Percentiles rank a stretch among this genome's conserved stretches.
These are phyloP conservation scores for Bombus consobrinus DNA, from an alignment of 1,140 invertebrate genomes.

Conservation along the genomic window DNA sequence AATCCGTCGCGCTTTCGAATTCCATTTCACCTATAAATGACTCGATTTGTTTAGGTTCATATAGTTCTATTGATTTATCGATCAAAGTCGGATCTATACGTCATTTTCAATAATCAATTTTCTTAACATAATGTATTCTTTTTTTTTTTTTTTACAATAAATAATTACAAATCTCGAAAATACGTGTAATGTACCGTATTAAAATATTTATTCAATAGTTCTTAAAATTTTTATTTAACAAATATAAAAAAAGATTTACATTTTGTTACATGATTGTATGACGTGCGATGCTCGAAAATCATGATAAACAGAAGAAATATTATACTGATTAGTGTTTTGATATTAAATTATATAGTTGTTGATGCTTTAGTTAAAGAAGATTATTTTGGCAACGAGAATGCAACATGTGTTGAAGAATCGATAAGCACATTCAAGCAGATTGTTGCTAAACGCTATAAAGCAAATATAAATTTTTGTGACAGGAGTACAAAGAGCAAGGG, in stretches of 20 bases:
- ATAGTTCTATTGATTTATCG: conserved; percentile 20
- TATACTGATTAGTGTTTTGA: conserved; percentile 7
- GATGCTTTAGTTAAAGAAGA: neutral
- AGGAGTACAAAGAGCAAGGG: neutral
- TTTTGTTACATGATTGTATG: neutral
- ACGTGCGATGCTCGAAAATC: neutral
- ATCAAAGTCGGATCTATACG: neutral
- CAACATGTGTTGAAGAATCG: neutral
- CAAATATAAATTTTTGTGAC: neutral
- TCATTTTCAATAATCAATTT: neutral
- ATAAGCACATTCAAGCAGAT: conserved; percentile 12
- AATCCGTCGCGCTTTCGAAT: conserved; percentile 59
- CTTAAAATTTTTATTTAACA: neutral
- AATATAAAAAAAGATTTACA: neutral
- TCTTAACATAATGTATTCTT: neutral
- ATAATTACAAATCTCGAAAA: neutral
- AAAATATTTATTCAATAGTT: neutral
- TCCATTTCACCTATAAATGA: conserved; percentile 75
- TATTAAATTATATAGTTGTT: conserved; percentile 7
- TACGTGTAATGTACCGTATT: neutral
- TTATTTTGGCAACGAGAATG: conserved; percentile 22
- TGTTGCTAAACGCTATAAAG: neutral
- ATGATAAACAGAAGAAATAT: neutral
- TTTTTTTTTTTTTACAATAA: conserved; percentile 13
- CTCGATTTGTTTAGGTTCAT: conserved; percentile 49